A percentile compares a stretch with the other conserved stretches of the same genome.
Conservation (phyloP, 2,888 invertebrate genomes). For the Acleris holmiana region DNA sequence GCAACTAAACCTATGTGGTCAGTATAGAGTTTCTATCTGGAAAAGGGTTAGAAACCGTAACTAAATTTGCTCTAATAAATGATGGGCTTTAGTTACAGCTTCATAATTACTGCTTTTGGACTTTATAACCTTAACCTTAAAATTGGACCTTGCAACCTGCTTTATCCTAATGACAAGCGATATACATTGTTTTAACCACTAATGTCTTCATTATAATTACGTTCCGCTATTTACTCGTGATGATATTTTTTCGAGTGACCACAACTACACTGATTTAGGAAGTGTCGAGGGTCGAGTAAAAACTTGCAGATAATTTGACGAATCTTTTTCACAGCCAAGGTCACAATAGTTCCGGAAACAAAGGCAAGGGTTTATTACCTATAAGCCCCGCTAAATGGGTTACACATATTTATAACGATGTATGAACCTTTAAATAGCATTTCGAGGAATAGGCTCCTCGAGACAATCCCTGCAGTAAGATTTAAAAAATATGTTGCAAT, state of each 20-base stretch:
- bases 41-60: too few species aligned
- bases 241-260: constrained; percentile 43
- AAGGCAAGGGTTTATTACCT: too few species aligned
- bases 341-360: constrained; percentile 19
- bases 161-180: constrained; percentile 29
- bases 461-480: too few species aligned
- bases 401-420: too few species aligned
- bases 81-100: too few species aligned
- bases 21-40: too few species aligned
- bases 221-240: constrained; percentile 41
- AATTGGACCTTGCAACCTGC: constrained; percentile 17
- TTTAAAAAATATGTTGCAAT: too few species aligned
- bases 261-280: constrained; percentile 32
- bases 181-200: constrained; percentile 38
- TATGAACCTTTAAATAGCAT: too few species aligned
- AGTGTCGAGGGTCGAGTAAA: constrained; percentile 33
- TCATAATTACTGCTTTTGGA: background rate
- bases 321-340: constrained; percentile 28
- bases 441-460: too few species aligned
- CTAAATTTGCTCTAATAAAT: too few species aligned
- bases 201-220: constrained; percentile 42
- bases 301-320: constrained; percentile 30
- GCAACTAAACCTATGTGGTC: too few species aligned
- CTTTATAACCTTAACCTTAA: constrained; percentile 15
- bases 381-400: too few species aligned